A percentile compares a stretch with the other conserved stretches of the same genome.
Conservation (phyloP, 2,888 invertebrate species). For the Nebria salina region DNA sequence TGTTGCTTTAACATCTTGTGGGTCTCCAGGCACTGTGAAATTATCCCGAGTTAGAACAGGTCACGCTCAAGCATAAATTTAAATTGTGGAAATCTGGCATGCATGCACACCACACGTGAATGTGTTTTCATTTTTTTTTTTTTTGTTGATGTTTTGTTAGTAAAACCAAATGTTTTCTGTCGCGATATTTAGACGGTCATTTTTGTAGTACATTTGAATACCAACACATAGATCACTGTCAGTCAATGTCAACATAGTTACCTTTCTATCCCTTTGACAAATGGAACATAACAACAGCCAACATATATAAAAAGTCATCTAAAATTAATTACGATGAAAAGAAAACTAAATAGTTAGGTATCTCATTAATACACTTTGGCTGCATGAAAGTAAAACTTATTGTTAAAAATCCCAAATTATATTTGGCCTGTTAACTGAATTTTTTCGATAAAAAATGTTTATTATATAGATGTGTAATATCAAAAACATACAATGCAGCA, state of each 20-base stretch:
- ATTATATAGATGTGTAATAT: slow-evolving; percentile 30
- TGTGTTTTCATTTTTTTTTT: slow-evolving; percentile 51
- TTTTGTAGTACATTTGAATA: slow-evolving; percentile 71
- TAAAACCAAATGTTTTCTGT: slow-evolving; percentile 32
- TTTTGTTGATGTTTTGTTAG: slow-evolving; percentile 43
- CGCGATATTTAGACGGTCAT: slow-evolving; percentile 48
- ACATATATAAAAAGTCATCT: slow-evolving; percentile 27
- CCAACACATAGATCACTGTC: slow-evolving; percentile 68
- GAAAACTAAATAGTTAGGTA: not conserved
- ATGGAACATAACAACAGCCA: slow-evolving; percentile 41
- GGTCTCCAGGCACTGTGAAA: slow-evolving; percentile 95
- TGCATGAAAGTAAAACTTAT: slow-evolving; percentile 39
- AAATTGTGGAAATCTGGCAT: slow-evolving; percentile 52
- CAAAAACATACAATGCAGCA: slow-evolving; percentile 45
- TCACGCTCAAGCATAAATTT: slow-evolving; percentile 16
- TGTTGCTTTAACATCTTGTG: slow-evolving; percentile 88
- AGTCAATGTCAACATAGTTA: slow-evolving; percentile 41
- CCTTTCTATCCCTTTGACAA: slow-evolving; percentile 38
- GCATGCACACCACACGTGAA: slow-evolving; percentile 60
- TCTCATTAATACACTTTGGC: slow-evolving; percentile 30
- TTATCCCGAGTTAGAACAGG: slow-evolving; percentile 54
- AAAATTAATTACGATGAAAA: slow-evolving; percentile 29
- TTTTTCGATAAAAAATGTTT: slow-evolving; percentile 21
- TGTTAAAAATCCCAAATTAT: slow-evolving; percentile 22
- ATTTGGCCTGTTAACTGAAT: not conserved